Evolutionary conservation across 2,113 vertebrate genomes (phyloP).

Genomic region (Lycaon pictus): DNA sequence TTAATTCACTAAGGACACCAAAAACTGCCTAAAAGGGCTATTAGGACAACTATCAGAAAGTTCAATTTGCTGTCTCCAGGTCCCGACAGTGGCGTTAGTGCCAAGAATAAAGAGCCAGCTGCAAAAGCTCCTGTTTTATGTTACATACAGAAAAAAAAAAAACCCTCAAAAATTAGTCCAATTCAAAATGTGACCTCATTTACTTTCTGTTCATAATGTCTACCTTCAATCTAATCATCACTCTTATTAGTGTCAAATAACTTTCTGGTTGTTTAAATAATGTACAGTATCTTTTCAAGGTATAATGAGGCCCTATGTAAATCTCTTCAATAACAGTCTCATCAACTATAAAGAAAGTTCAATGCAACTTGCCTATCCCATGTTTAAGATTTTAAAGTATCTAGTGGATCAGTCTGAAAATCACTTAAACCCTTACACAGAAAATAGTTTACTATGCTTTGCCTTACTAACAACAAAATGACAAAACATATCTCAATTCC

Average conservation of each 20-base stretch:
- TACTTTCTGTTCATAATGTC: not conserved
- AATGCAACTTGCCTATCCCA: not conserved
- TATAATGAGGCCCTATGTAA: not conserved
- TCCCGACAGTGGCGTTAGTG: not conserved
- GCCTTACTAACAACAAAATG: slow-evolving; percentile 46
- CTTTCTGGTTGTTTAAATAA: slow-evolving; percentile 53
- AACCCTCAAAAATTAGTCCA: not conserved
- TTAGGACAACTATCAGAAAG: slow-evolving; percentile 70
- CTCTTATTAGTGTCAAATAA: slow-evolving; percentile 37
- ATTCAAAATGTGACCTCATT: slow-evolving; percentile 43
- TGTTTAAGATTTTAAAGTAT: slow-evolving; percentile 18
- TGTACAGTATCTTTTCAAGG: not conserved
- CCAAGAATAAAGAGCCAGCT: slow-evolving; percentile 52
- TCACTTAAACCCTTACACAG: not conserved
- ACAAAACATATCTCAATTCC: not conserved
- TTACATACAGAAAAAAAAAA: not conserved
- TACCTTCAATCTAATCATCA: slow-evolving; percentile 39
- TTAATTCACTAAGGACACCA: slow-evolving; percentile 75
- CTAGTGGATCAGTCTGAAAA: not conserved
- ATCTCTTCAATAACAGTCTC: not conserved
- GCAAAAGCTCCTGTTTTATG: not conserved
- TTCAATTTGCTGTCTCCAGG: slow-evolving; percentile 68
- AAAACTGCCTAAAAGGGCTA: slow-evolving; percentile 61
- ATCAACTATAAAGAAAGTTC: not conserved
- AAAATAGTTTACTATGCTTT: not conserved